A percentile compares a stretch with the other conserved stretches of the same genome.
These are phyloP conservation scores for Odocoileus virginianus DNA, from an alignment of 2,113 vertebrate species.

Conservation along the genomic window DNA sequence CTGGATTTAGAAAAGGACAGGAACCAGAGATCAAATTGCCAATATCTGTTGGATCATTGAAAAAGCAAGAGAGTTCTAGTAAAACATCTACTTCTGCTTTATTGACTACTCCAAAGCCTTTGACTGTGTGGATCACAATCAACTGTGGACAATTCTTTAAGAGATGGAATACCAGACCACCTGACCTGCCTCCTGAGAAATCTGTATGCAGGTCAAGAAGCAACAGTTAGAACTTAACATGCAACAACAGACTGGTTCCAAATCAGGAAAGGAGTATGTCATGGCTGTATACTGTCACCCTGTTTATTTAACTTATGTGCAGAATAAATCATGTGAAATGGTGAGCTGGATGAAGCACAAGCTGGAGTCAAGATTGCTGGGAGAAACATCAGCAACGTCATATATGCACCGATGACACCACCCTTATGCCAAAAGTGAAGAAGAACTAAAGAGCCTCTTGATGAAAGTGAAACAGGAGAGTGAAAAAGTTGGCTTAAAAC, in stretches of 20 bases:
- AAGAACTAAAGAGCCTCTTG: not conserved
- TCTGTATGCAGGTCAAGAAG: not conserved
- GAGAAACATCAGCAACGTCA: not conserved
- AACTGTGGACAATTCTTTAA: not conserved
- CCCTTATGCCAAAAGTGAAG: not conserved
- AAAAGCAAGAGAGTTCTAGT: not conserved
- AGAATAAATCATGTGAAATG: not conserved
- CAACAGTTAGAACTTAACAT: not conserved
- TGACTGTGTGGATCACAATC: not conserved
- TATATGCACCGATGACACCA: not conserved
- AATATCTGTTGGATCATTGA: accelerated
- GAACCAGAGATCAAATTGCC: not conserved
- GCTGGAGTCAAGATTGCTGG: not conserved
- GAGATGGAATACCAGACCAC: not conserved
- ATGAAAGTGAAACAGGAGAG: not conserved
- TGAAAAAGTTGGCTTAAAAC: not conserved
- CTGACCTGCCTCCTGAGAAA: not conserved
- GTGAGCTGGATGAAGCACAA: not conserved
- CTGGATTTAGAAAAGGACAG: not conserved
- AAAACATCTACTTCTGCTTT: not conserved
- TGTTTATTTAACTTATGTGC: not conserved
- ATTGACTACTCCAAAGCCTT: not conserved
- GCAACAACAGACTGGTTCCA: not conserved
- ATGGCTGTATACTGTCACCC: not conserved
- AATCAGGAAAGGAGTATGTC: not conserved